Base-by-base conservation (phyloP, 2,113 vertebrate genomes). In the Hypocryptadius cinnamomeus region DNA sequence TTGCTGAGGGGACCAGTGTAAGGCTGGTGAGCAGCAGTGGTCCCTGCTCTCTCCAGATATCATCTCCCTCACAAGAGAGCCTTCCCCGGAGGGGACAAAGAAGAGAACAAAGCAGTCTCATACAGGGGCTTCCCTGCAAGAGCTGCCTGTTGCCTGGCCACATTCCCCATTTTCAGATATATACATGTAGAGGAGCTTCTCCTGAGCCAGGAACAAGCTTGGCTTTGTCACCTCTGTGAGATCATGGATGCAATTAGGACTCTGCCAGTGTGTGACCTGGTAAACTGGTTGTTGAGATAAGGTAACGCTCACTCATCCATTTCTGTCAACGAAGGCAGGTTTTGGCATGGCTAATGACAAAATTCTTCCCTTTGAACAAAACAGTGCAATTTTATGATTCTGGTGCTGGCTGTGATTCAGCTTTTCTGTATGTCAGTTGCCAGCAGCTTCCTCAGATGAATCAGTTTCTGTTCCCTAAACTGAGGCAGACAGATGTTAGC, bases 371-470 rank as follows among this genome's bases (percentile, higher is more conserved):
- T 82, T 83, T 81, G 76, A 95, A 83, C 79, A 84, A 90, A 95
- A 68, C 40, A 81, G 81, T 56, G 63, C 73, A 77, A 86, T 95
- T 95, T 83, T 90, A 85, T 73, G 54, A 73, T 95, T 92, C 80
- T 87, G 81, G 56, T 61, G 64, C 47, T 96, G 96, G 94, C 92
- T 94, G 85, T 91, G 92, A 84, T 96, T 95, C 95, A 93, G 77
- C 37, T 77, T 64, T 95, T 90, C 66, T 92, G 10, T 79, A 42
- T 85, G 57, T 81, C 87, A 68, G 69, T 88, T 96, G 96, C 96
- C 96, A 97, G 85, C 87, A 88, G 72, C 87, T 96, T 96, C 89
- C 82, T 96, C 92, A 86, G 89, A 96, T 86, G 85, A 96, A 93
- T 91, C 89, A 79, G 85, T 85, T 94, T 95, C 85, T 85, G 66